These are phyloP conservation scores for Timema podura DNA, from an alignment of 2,888 invertebrate genomes.

Conservation along the genomic window DNA sequence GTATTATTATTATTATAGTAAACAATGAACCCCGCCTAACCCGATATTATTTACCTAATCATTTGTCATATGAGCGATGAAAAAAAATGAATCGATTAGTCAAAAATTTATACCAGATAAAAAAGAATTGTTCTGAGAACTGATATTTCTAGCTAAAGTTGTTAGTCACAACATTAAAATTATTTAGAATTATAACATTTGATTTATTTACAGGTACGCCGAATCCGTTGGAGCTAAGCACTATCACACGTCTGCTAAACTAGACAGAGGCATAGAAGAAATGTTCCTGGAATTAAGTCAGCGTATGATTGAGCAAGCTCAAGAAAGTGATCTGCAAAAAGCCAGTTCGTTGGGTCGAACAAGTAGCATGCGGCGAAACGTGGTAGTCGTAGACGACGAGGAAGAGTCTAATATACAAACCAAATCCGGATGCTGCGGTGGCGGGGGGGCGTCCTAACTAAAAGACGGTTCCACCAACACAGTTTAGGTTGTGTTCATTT, in stretches of 20 bases:
- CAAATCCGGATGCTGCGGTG: conserved; percentile 45
- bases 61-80: too few relatives aligned
- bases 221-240: conserved; percentile 87
- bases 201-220: conserved; percentile 69
- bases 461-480: too few relatives aligned
- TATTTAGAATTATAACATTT: too few relatives aligned
- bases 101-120: too few relatives aligned
- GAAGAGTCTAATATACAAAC: conserved; percentile 36
- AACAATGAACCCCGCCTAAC: too few relatives aligned
- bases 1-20: too few relatives aligned
- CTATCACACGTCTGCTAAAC: conserved; percentile 90
- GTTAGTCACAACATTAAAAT: too few relatives aligned
- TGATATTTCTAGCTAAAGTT: too few relatives aligned
- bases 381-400: conserved; percentile 46
- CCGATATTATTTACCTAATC: too few relatives aligned
- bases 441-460: neutral
- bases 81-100: too few relatives aligned
- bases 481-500: too few relatives aligned
- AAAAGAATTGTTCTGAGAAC: too few relatives aligned
- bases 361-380: conserved; percentile 46
- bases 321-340: conserved; percentile 40
- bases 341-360: conserved; percentile 41
- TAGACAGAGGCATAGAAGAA: conserved; percentile 87
- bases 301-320: conserved; percentile 59
- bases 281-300: conserved; percentile 80